A percentile compares a stretch with the other conserved stretches of the same genome.
Evolutionary conservation across 2,113 vertebrate species (phyloP).

Genomic region (Apteryx owenii): DNA sequence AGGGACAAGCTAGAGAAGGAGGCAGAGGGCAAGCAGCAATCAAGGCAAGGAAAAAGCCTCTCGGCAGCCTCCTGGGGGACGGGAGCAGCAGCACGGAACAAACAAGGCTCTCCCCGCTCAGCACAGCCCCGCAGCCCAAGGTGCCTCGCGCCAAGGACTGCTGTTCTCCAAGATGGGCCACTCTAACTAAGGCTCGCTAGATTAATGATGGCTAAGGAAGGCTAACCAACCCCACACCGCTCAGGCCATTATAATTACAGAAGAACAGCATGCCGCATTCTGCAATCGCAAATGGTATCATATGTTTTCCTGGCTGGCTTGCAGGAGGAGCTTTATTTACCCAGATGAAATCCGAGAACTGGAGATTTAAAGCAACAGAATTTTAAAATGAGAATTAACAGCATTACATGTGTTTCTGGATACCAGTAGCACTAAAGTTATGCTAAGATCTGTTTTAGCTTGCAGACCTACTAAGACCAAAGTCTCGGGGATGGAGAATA

Average conservation of each 20-base stretch:
- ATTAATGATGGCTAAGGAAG: constrained; percentile 82
- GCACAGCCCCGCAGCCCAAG: constrained; percentile 50
- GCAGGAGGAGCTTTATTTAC: constrained; percentile 60
- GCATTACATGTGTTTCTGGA: rapidly evolving
- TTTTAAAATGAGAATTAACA: not conserved
- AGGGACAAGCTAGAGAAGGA: constrained; percentile 68
- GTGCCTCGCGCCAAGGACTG: constrained; percentile 75
- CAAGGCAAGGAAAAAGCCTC: not conserved
- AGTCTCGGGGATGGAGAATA: not conserved
- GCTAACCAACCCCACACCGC: constrained; percentile 79
- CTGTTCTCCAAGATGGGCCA: constrained; percentile 79
- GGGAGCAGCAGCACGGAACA: constrained; percentile 56
- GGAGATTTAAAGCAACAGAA: constrained; percentile 1
- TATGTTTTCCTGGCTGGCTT: constrained; percentile 91
- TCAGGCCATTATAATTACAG: constrained; percentile 93
- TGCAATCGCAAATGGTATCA: constrained; percentile 93
- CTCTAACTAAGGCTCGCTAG: constrained; percentile 69
- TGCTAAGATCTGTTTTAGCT: rapidly evolving
- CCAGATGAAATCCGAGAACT: not conserved
- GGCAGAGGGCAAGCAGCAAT: constrained; percentile 63
- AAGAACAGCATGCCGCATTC: constrained; percentile 91
- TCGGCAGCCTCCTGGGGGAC: constrained; percentile 53
- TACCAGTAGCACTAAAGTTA: not conserved
- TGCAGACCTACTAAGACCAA: not conserved
- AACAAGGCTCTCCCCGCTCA: constrained; percentile 52